Evolutionary conservation across 2,888 invertebrate species (phyloP), one percentile per base, ranked within the genome.

Genomic region (Hypsopygia costalis): DNA sequence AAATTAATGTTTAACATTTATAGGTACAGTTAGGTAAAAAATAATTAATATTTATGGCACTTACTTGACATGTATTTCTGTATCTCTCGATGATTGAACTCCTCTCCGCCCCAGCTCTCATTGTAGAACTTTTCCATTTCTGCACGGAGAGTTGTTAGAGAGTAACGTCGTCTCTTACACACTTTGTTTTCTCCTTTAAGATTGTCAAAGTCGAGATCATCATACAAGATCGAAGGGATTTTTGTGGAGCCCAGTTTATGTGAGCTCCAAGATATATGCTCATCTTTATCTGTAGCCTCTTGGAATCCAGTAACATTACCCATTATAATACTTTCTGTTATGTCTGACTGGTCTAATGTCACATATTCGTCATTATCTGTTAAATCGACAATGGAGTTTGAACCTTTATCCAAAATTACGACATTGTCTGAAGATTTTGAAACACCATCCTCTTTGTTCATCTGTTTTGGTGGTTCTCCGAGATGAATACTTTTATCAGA

Each of bases 91-190:
- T 93, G 73, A 53, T 90, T 90, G 51, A 92, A 92, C 46, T 91
- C 78, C 69, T 92, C 92, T 36, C 92, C 92, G 0, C 91, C 91
- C 91, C 92, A 92, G 51, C 91, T 91, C 47, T 91, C 87, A 62
- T 92, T 91, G 60, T 93, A 93, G 73, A 92, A 93, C 43, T 89
- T 88, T 43, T 90, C 87, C 91, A 93, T 91, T 57, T 91, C 91
- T 1, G 71, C 81, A 30, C 83, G 72, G 35, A 88, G 70, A 45
- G 79, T 75, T 46, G 75, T 70, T 47, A 81, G 60, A 47, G 86
- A 88, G 58, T 82, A 88, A 32, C 65, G 60, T 34, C 75, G 59
- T 49, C 65, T 67, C 44, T 69, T 82, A 42, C 71, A 76, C 28
- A 72, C 62, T 40, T 69, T 79, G 21, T 74, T 68, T 33, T 72